Conservation (phyloP, 1,140 invertebrate species). For the Aphelenchoides avenae region DNA sequence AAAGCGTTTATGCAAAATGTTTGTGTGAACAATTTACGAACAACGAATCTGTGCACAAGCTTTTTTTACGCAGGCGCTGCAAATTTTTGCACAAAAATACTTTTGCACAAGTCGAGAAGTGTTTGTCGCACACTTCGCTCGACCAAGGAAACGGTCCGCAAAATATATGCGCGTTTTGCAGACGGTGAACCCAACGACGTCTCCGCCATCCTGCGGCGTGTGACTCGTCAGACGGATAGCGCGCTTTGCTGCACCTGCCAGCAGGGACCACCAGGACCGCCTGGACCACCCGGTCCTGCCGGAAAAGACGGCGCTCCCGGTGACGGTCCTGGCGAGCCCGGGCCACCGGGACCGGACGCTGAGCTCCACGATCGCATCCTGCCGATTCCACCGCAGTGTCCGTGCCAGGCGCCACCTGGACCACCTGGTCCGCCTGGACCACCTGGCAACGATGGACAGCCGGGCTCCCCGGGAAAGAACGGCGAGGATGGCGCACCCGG, state of each 20-base stretch:
- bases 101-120: too few relatives aligned
- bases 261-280: slow-evolving; percentile 53
- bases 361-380: slow-evolving; percentile 59
- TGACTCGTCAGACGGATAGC: slow-evolving; percentile 44
- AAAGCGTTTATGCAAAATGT: too few relatives aligned
- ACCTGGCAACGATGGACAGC: slow-evolving; percentile 53
- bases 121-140: too few relatives aligned
- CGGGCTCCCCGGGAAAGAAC: slow-evolving; percentile 51
- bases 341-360: slow-evolving; percentile 54
- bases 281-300: slow-evolving; percentile 41
- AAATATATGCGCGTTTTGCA: too few relatives aligned
- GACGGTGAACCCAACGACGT: slow-evolving; percentile 7
- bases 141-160: too few relatives aligned
- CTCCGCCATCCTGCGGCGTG: slow-evolving; percentile 42
- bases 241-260: too few relatives aligned
- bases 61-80: too few relatives aligned
- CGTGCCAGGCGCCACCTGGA: slow-evolving; percentile 50
- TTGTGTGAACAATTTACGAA: too few relatives aligned
- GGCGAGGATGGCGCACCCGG: slow-evolving; percentile 51
- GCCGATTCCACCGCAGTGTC: slow-evolving; percentile 58
- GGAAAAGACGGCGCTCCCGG: slow-evolving; percentile 57
- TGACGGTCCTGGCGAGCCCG: slow-evolving; percentile 44
- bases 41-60: too few relatives aligned
- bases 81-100: too few relatives aligned
- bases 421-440: slow-evolving; percentile 48